Base-by-base conservation (phyloP, 2,888 invertebrate genomes). In the Bibio marci region DNA sequence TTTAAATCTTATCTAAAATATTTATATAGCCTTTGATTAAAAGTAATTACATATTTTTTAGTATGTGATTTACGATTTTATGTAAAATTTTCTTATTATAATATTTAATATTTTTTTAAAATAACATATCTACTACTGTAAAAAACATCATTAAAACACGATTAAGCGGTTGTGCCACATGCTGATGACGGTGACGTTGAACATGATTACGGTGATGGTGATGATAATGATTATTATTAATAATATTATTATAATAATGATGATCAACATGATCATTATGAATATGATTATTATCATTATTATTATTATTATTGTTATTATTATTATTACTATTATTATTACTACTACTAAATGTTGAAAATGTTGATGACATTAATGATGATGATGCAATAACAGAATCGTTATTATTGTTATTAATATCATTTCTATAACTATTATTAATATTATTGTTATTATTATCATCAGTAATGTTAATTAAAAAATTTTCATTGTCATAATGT, bases 61-160 rank as follows among this genome's bases (percentile, higher is more conserved):
- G n/a, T n/a, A n/a, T n/a, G n/a, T n/a, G n/a, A n/a, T n/a, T n/a
- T n/a, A n/a, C n/a, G n/a, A n/a, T n/a, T n/a, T n/a, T n/a, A n/a
- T n/a, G n/a, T n/a, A n/a, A n/a, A n/a, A n/a, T n/a, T n/a, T n/a
- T n/a, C n/a, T n/a, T n/a, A n/a, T n/a, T n/a, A n/a, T n/a, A n/a
- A n/a, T n/a, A n/a, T n/a, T n/a, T n/a, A n/a, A n/a, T n/a, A n/a
- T n/a, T 15, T 15, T 7, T 41, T 51, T 49, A 60, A 51, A 60
- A 60, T 45, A 60, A 45, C 51, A 60, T 59, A 46, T 60, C 60
- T 48, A 60, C 54, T 47, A 60, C 55, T 52, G 58, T 59, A 49
- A 60, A 58, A 50, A 60, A 52, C 47, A 39, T 30, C 25, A 60
- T 52, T 44, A 56, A 59, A 50, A 57, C 55, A 49, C 59, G 52